Evolutionary conservation across 2,888 invertebrate species (phyloP).

Genomic region (Caenorhabditis wallacei): DNA sequence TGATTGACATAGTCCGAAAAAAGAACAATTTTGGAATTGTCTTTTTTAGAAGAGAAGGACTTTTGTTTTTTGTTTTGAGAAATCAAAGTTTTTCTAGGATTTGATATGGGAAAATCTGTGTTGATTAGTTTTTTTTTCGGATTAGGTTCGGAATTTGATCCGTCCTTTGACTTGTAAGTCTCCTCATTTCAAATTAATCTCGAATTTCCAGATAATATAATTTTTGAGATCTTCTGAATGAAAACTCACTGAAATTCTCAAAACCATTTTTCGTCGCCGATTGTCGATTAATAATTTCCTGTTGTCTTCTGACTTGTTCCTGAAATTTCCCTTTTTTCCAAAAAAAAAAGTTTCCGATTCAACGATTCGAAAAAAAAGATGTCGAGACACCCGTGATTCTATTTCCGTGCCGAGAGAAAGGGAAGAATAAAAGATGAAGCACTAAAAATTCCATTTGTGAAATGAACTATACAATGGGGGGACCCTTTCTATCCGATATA

Average conservation of each 20-base stretch:
- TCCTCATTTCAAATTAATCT: too few relatives aligned
- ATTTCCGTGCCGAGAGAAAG: slow-evolving; percentile 18
- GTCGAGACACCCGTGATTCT: slow-evolving; percentile 41
- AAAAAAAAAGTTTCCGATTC: slow-evolving; percentile 45
- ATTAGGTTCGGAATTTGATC: too few relatives aligned
- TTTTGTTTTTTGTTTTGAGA: slow-evolving; percentile 10
- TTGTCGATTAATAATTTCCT: slow-evolving; percentile 75
- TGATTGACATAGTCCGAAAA: slow-evolving; percentile 29
- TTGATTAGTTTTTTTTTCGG: too few relatives aligned
- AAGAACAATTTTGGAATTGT: not conserved
- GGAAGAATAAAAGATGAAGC: slow-evolving; percentile 7
- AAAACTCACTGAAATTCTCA: slow-evolving; percentile 78
- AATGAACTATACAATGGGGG: slow-evolving; percentile 37
- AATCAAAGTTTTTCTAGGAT: not conserved
- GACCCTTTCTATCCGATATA: not conserved
- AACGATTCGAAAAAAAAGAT: slow-evolving; percentile 14
- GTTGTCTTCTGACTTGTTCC: slow-evolving; percentile 79
- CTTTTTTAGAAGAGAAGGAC: slow-evolving; percentile 2
- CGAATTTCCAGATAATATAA: too few relatives aligned
- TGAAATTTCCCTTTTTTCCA: slow-evolving; percentile 55
- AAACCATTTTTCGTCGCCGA: slow-evolving; percentile 72
- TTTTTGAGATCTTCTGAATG: too few relatives aligned
- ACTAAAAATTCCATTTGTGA: slow-evolving; percentile 62
- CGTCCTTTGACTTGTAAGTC: too few relatives aligned
- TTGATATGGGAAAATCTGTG: too few relatives aligned